phyloP scores from a whole-genome alignment of 2,888 invertebrate genomes.

The Gymnosoma rotundatum region DNA sequence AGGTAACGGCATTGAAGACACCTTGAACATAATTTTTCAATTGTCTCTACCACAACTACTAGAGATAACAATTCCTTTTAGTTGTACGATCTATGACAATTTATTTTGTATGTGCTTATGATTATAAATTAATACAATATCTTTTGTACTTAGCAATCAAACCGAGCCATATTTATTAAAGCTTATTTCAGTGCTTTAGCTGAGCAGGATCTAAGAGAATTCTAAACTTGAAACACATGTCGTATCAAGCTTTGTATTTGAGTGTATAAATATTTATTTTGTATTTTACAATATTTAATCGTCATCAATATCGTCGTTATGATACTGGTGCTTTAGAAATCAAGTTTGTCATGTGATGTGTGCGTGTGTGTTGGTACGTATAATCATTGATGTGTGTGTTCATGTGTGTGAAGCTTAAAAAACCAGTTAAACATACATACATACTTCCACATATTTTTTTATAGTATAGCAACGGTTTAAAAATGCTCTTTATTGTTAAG shows the following conservation, averaged over 20 bases:
- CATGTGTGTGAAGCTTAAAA: constrained; percentile 15
- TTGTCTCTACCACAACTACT: too few species aligned
- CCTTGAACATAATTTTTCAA: too few species aligned
- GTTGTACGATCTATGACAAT: too few species aligned
- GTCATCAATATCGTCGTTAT: constrained; percentile 4
- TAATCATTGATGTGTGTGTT: neutral
- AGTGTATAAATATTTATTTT: neutral
- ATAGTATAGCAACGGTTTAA: constrained; percentile 43
- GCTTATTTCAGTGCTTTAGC: neutral
- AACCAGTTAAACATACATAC: constrained; percentile 54
- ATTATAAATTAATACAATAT: too few species aligned
- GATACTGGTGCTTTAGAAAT: constrained; percentile 47
- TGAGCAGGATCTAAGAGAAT: neutral
- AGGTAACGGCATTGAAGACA: too few species aligned
- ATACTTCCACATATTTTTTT: constrained; percentile 18
- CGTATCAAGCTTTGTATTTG: neutral
- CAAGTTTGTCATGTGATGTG: constrained; percentile 55
- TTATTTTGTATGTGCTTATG: too few species aligned
- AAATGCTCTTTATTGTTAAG: constrained; percentile 54
- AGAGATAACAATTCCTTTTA: too few species aligned
- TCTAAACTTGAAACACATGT: neutral
- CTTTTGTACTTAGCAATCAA: neutral
- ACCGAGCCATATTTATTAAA: neutral
- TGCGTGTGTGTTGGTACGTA: constrained; percentile 24
- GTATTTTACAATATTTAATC: neutral